These are phyloP conservation scores for Empis livida DNA, from an alignment of 2,888 invertebrate genomes.

Conservation along the genomic window DNA sequence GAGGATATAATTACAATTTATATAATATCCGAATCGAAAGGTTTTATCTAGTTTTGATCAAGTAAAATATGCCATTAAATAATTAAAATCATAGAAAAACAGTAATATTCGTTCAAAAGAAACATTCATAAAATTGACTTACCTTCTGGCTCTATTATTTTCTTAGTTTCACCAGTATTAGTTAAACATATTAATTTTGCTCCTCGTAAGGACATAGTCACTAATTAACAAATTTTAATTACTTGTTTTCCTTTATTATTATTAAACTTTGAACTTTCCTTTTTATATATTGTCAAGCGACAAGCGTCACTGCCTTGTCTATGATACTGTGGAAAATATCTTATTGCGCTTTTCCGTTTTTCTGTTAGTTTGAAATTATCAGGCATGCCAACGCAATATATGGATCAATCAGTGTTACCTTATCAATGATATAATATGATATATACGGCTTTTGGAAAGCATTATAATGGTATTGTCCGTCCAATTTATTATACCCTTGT, in stretches of 20 bases:
- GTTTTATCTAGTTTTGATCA: conserved; percentile 17
- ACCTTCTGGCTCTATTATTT: conserved; percentile 1
- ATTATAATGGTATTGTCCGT: too few relatives aligned
- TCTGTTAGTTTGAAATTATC: not conserved
- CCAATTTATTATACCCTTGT: too few relatives aligned
- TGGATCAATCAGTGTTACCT: too few relatives aligned
- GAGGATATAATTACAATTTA: conserved; percentile 25
- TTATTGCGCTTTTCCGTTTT: not conserved
- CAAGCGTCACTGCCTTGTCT: too few relatives aligned
- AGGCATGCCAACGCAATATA: not conserved
- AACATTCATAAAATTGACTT: too few relatives aligned
- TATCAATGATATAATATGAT: too few relatives aligned
- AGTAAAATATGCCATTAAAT: too few relatives aligned
- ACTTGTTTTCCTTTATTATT: not conserved
- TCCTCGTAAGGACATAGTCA: conserved; percentile 28
- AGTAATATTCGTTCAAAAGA: too few relatives aligned
- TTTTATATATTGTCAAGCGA: too few relatives aligned
- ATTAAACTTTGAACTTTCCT: not conserved
- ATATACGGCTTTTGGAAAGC: too few relatives aligned
- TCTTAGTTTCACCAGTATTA: conserved; percentile 10
- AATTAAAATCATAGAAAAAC: too few relatives aligned
- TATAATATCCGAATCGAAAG: conserved; percentile 27
- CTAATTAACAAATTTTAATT: not conserved
- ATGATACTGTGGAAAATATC: not conserved
- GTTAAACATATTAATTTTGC: conserved; percentile 24